Evolutionary conservation across 2,113 vertebrate genomes (phyloP), one percentile per base, ranked within the genome.

Genomic region (Tupaia chinensis): DNA sequence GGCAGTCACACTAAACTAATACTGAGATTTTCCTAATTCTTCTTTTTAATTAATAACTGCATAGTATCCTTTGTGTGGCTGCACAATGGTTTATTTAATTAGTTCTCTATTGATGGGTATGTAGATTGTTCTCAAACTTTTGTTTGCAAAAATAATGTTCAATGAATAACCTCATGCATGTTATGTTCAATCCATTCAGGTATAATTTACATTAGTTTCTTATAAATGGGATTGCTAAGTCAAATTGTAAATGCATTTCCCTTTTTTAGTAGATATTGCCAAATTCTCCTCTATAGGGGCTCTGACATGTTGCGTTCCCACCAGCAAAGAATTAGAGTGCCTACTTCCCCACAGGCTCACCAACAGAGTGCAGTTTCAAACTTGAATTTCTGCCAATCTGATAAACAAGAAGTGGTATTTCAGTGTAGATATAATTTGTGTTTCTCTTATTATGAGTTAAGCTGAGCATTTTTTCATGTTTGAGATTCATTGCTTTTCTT

Each of bases 401-500:
- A 89, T 89, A 85, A 85, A 89, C 17, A 96, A 80, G 22, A 95
- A 80, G 86, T 61, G 29, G 10, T 76, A 80, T 92, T 89, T 93
- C 13, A 15, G 69, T 93, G n/a, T 56, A 80, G 5, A 32, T 90
- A 9, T 92, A 82, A 86, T 87, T 93, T 93, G 11, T 58, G 69
- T 93, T 95, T 91, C 79, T 70, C 53, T 69, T 69, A 74, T 68
- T 95, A 32, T 63, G 15, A 88, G 27, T 87, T 54, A 89, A 74
- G 61, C 63, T 86, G 61, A 94, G 6, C 25, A 44, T 74, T 95
- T 96, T 94, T 87, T 61, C 12, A 66, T 68, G 65, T 73, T 94
- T 94, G 22, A 87, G 77, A 96, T 63, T 87, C 27, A 83, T 95
- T 91, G 63, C 63, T 93, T 93, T 91, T 34, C 73, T 87, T 95